phyloP scores from a whole-genome alignment of 2,797 vertebrate genomes.

The Acestrorhynchus altus region DNA sequence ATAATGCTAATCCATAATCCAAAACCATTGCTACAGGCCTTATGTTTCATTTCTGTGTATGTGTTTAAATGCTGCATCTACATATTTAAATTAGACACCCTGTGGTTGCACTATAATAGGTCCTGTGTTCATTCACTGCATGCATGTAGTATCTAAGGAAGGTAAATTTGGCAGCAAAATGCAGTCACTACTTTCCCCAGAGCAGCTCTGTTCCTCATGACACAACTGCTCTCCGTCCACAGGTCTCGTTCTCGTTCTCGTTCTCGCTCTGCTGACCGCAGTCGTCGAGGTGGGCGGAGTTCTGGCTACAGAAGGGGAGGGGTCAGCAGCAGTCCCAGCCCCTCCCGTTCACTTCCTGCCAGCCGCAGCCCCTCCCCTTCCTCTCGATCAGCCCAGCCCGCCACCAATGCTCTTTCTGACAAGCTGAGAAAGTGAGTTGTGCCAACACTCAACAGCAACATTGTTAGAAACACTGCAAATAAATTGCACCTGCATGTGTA shows the following conservation, averaged over 20 bases:
- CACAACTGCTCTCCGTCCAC: neutral
- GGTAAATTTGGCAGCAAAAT: neutral
- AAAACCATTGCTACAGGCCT: no score
- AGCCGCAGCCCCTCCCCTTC: conserved; percentile 83
- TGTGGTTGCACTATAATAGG: no score
- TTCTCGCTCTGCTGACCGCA: conserved; percentile 83
- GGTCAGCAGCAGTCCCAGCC: conserved; percentile 83
- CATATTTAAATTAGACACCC: no score
- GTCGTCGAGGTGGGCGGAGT: conserved; percentile 76
- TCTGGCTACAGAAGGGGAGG: conserved; percentile 75
- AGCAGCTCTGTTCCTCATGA: neutral
- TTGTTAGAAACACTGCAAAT: neutral
- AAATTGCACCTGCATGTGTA: neutral
- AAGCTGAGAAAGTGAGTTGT: conserved; percentile 92
- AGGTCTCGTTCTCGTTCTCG: conserved; percentile 83
- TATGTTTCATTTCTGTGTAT: no score
- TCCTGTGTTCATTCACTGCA: no score
- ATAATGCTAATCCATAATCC: no score
- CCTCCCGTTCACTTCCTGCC: conserved; percentile 74
- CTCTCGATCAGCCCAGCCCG: conserved; percentile 72
- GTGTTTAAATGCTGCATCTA: no score
- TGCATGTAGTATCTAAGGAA: no score
- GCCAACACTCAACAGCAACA: neutral
- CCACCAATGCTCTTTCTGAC: conserved; percentile 82
- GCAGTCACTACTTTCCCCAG: neutral